These are phyloP conservation scores for Nymphalis io DNA, from an alignment of 1,140 invertebrate species.

Conservation along the genomic window DNA sequence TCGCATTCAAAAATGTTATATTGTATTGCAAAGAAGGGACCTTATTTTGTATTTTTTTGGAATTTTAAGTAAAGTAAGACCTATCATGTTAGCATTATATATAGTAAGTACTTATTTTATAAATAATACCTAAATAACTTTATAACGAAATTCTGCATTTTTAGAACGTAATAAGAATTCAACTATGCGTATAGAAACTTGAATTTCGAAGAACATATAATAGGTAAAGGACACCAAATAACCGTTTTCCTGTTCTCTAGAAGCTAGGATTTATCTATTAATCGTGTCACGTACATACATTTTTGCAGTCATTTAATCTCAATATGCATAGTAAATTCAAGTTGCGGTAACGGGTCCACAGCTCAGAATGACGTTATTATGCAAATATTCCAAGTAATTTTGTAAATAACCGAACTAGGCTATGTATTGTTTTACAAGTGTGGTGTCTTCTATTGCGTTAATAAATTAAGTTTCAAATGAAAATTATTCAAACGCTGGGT, in stretches of 20 bases:
- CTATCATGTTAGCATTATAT: no score
- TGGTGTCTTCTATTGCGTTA: background rate
- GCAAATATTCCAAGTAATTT: constrained; percentile 28
- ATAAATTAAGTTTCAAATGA: background rate
- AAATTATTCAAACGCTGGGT: no score
- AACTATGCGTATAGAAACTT: background rate
- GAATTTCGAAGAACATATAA: constrained; percentile 1
- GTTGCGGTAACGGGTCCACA: constrained; percentile 16
- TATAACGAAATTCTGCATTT: background rate
- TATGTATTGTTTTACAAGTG: constrained; percentile 1
- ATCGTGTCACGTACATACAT: constrained; percentile 21
- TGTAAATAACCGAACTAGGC: constrained; percentile 25
- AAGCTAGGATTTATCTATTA: constrained; percentile 4
- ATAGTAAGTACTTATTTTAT: no score
- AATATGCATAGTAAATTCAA: constrained; percentile 23
- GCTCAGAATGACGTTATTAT: constrained; percentile 32
- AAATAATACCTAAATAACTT: background rate
- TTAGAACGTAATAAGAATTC: background rate
- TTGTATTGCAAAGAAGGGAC: no score
- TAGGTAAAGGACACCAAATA: background rate
- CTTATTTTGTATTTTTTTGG: no score
- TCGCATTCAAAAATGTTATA: no score
- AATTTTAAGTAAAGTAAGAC: no score
- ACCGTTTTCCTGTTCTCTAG: constrained; percentile 17
- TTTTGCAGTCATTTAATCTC: constrained; percentile 28